Evolutionary conservation across 2,888 invertebrate species (phyloP), one percentile per base, ranked within the genome.

Genomic region (Neoaliturus tenellus): DNA sequence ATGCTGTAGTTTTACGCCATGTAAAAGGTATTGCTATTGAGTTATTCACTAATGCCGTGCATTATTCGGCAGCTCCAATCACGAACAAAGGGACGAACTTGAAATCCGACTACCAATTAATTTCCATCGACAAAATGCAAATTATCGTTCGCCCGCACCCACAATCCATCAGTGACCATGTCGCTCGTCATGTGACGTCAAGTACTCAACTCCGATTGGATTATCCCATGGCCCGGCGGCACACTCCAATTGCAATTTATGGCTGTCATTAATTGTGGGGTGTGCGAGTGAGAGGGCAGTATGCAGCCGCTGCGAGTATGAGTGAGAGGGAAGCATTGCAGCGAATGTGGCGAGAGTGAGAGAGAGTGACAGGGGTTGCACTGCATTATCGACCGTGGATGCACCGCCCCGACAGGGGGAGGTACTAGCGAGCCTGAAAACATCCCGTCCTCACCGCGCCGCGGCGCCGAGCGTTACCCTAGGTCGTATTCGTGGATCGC

Each of bases 281-380:
- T 89, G 92, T 92, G 92, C 91, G 92, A 92, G 92, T 92, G 91
- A 90, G 90, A 91, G 91, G 92, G 91, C 90, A 91, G 91, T 92
- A 92, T 91, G 92, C 91, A 91, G 89, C 91, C 91, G n/a, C 91
- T 90, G 90, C 90, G 89, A 6, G 89, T 87, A 86, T 90, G 90
- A 90, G 90, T 91, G 86, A 73, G 84, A 73, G 85, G n/a, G n/a
- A n/a, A n/a, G n/a, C n/a, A n/a, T n/a, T n/a, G n/a, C n/a, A n/a
- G n/a, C 62, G 82, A 39, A 12, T 8, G 12, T 6, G 12, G 86
- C 67, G 84, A 62, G 84, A 67, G 62, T 28, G 62, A 41, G 85
- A 81, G 80, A 71, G 73, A 51, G 62, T 41, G 81, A 33, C 55
- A 31, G 48, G 31, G 69, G 84, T 69, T 44, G 67, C 39, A 71